Conservation (phyloP, 2,797 vertebrate genomes). For the Microhierax caerulescens region DNA sequence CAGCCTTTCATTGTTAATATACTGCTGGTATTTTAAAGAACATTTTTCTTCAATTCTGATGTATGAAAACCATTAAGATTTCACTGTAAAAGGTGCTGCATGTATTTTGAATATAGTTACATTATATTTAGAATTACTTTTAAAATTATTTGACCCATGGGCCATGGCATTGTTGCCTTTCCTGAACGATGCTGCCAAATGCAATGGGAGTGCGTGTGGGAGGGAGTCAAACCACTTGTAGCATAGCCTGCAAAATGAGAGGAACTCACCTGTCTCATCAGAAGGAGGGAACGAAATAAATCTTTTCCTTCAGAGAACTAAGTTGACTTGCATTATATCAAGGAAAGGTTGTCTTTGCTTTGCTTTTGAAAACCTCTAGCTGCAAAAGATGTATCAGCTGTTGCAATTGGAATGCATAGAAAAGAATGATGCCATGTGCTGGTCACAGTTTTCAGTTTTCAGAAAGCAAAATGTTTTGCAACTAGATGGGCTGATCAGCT, state of each 20-base stretch:
- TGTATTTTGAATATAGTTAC: background rate
- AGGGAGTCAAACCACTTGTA: background rate
- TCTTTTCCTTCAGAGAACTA: background rate
- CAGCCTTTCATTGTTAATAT: rapidly evolving
- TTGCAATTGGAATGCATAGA: background rate
- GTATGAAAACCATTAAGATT: background rate
- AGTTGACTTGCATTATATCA: background rate
- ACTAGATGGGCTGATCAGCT: background rate
- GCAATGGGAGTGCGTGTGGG: background rate
- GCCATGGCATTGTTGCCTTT: background rate
- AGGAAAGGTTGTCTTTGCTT: background rate
- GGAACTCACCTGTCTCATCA: background rate
- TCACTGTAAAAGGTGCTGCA: background rate
- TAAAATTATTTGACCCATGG: rapidly evolving
- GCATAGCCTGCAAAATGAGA: background rate
- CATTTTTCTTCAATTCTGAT: background rate
- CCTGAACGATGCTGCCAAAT: background rate
- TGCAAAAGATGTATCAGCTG: background rate
- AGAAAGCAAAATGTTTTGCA: background rate
- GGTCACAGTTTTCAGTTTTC: background rate
- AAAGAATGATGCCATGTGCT: background rate
- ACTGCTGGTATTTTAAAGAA: background rate
- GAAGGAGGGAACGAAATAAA: background rate
- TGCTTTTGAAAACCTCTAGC: background rate
- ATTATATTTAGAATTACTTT: background rate